Conservation (phyloP, 2,797 vertebrate species). For the Bradypus variegatus region DNA sequence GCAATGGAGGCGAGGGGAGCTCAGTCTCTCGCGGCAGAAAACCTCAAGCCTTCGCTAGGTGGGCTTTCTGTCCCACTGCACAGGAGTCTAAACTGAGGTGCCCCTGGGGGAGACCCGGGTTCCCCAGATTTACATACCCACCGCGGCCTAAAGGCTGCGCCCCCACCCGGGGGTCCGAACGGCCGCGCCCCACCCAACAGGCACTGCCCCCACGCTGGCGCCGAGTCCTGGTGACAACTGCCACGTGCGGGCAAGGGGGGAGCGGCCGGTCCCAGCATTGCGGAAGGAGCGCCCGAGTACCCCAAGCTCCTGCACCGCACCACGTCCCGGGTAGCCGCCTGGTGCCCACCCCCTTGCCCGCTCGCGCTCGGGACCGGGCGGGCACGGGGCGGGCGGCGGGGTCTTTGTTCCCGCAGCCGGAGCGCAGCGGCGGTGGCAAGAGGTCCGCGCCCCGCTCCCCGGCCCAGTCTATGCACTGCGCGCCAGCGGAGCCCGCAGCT, state of each 20-base stretch:
- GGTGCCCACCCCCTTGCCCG: conserved; percentile 18
- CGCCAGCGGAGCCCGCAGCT: conserved; percentile 23
- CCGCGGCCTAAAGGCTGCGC: conserved; percentile 8
- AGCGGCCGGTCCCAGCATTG: conserved; percentile 45
- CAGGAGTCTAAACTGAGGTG: conserved; percentile 28
- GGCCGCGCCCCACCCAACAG: conserved; percentile 35
- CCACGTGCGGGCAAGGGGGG: conserved; percentile 60
- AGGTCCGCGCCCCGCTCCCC: conserved; percentile 53
- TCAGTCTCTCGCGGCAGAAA: conserved; percentile 32
- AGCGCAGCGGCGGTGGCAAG: conserved; percentile 49
- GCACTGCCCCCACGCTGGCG: conserved; percentile 34
- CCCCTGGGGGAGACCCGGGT: not conserved
- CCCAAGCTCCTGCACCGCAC: not conserved
- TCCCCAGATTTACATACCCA: not conserved
- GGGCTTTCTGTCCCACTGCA: conserved; percentile 37
- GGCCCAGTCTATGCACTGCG: conserved; percentile 22
- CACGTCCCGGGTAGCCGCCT: not conserved
- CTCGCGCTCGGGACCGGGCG: conserved; percentile 50
- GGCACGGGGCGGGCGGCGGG: conserved; percentile 60
- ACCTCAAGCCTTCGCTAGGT: conserved; percentile 14
- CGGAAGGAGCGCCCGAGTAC: conserved; percentile 36
- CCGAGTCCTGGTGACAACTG: conserved; percentile 49
- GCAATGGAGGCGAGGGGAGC: conserved; percentile 47
- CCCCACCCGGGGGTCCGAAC: not conserved
- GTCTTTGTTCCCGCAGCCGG: conserved; percentile 68